Evolutionary conservation across 1,140 invertebrate genomes (phyloP).

Genomic region (Drosophila melanica): DNA sequence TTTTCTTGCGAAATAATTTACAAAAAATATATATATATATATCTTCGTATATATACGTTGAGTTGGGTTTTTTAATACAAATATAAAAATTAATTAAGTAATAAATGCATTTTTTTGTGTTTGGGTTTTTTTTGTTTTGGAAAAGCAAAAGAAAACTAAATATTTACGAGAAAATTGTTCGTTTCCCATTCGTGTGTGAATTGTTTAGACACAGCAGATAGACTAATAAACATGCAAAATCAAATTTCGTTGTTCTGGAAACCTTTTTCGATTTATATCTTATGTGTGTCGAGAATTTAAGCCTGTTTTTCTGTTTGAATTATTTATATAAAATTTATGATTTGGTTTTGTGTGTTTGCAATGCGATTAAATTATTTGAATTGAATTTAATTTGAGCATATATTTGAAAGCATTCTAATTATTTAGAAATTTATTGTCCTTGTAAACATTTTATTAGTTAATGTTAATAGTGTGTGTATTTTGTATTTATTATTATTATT

Average conservation of each 20-base stretch:
- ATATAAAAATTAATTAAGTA: conserved; percentile 81
- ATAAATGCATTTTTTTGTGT: conserved; percentile 67
- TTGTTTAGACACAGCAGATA: conserved; percentile 18
- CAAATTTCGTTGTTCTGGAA: conserved; percentile 83
- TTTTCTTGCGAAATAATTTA: conserved; percentile 80
- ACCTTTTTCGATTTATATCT: conserved; percentile 60
- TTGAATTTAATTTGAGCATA: conserved; percentile 46
- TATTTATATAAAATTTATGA: conserved; percentile 23
- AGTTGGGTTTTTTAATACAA: conserved; percentile 42
- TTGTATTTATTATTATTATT: too few species aligned
- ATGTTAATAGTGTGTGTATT: conserved; percentile 54
- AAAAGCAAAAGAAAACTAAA: conserved; percentile 69
- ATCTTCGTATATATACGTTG: conserved; percentile 18
- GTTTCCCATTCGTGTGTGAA: not conserved
- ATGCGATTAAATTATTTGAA: conserved; percentile 52
- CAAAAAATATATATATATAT: conserved; percentile 55
- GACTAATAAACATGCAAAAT: conserved; percentile 59
- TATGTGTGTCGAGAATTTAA: not conserved
- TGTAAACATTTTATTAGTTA: conserved; percentile 75
- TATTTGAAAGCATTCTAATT: conserved; percentile 69
- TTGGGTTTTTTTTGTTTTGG: conserved; percentile 57
- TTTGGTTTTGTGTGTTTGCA: conserved; percentile 17
- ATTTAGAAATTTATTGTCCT: conserved; percentile 79
- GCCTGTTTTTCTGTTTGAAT: conserved; percentile 19
- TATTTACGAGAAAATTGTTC: conserved; percentile 49